A percentile compares a stretch with the other conserved stretches of the same genome.
phyloP scores from a whole-genome alignment of 2,113 vertebrate species.

The Psittacus erithacus region DNA sequence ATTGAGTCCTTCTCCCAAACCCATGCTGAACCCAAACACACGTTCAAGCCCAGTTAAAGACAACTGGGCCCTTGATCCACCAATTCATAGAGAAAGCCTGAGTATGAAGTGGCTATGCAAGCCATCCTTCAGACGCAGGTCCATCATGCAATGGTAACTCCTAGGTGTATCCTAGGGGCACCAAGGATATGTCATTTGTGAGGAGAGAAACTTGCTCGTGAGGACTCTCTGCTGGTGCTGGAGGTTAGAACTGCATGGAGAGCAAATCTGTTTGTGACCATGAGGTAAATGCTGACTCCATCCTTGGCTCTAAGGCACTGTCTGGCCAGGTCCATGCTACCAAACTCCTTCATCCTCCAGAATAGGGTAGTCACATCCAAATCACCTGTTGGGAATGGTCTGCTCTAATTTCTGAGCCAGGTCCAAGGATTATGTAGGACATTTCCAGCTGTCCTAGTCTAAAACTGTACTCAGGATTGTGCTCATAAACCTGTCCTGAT shows the following conservation, averaged over 20 bases:
- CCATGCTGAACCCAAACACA: not conserved
- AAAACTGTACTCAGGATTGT: not conserved
- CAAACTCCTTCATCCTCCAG: not conserved
- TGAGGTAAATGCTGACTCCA: not conserved
- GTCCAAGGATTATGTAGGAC: not conserved
- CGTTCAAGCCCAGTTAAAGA: not conserved
- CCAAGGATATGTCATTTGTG: not conserved
- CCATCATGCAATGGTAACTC: not conserved
- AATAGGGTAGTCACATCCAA: not conserved
- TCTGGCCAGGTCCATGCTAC: not conserved
- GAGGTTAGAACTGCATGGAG: not conserved
- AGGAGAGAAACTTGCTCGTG: not conserved
- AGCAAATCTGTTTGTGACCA: not conserved
- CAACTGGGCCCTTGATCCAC: not conserved
- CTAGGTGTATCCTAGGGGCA: accelerated
- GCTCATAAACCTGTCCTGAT: not conserved
- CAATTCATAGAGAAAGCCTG: not conserved
- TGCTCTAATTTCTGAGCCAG: not conserved
- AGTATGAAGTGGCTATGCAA: not conserved
- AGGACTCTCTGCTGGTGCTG: not conserved
- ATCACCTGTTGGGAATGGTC: not conserved
- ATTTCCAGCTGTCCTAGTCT: not conserved
- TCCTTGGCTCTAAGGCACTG: not conserved
- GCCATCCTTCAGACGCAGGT: not conserved
- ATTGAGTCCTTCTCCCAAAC: not conserved